Evolutionary conservation across 2,888 invertebrate genomes (phyloP), one percentile per base, ranked within the genome.

Genomic region (Pedicia rivosa): DNA sequence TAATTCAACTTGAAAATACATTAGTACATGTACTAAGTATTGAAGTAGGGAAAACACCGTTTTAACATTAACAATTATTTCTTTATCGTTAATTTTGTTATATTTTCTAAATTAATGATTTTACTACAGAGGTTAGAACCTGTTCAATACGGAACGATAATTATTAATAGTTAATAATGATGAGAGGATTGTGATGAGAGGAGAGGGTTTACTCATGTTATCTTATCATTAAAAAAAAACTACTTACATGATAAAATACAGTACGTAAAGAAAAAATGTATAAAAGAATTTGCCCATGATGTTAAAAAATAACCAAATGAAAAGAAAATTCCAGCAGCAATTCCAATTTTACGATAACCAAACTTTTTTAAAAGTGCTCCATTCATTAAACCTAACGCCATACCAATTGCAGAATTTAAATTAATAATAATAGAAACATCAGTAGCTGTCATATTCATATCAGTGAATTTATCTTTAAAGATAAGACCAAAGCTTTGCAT

Each of bases 201-300:
- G n/a, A n/a, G n/a, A n/a, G n/a, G n/a, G n/a, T n/a, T n/a, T n/a
- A n/a, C n/a, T n/a, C n/a, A n/a, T n/a, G n/a, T n/a, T n/a, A n/a
- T n/a, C n/a, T n/a, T n/a, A n/a, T n/a, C n/a, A n/a, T n/a, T n/a
- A n/a, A n/a, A n/a, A n/a, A n/a, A n/a, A n/a, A n/a, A 20, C 44
- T 41, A 70, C 75, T 71, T 60, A 78, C 79, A 75, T 54, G 74
- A 68, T 46, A 78, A 65, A 51, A 78, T 59, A 54, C 78, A 74
- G 57, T 77, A 78, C 2, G 70, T 66, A 35, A 78, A 53, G 39
- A 79, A 55, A 48, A 76, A 72, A 28, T 68, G 56, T 47, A 63
- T 54, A 49, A 78, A 75, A 25, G 57, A 66, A 4, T 58, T 60
- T 1, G 72, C 65, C 38, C 63, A 63, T 5, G 74, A 57, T 1